Evolutionary conservation across 2,797 vertebrate species (phyloP).

Genomic region (Sylvia borin): DNA sequence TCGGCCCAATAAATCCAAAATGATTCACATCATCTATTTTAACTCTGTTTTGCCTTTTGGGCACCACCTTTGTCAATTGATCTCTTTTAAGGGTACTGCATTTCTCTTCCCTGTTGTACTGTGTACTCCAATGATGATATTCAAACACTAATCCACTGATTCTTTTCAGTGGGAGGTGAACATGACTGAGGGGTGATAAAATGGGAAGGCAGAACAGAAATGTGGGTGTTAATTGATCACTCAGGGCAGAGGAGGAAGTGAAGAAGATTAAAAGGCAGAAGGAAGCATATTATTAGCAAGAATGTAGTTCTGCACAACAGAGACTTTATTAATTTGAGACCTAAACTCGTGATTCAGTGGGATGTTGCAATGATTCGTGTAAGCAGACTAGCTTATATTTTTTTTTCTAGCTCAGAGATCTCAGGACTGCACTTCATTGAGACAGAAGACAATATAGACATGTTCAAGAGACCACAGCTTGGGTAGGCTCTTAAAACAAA

Average conservation of each 20-base stretch:
- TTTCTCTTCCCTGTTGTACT: not conserved
- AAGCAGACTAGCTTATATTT: not conserved
- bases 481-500: not conserved
- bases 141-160: not conserved
- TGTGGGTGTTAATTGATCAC: not conserved
- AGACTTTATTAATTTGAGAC: slow-evolving; percentile 31
- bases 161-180: not conserved
- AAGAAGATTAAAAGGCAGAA: not conserved
- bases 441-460: not conserved
- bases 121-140: not conserved
- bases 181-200: not conserved
- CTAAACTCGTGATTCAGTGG: not conserved
- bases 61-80: slow-evolving; percentile 6
- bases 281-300: slow-evolving; percentile 15
- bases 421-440: not conserved
- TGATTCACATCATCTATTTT: not conserved
- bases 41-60: slow-evolving; percentile 33
- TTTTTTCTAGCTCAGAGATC: slow-evolving; percentile 17
- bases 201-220: not conserved
- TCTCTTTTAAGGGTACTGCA: not conserved
- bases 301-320: not conserved
- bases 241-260: slow-evolving; percentile 2
- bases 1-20: slow-evolving; percentile 42
- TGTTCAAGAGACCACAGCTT: not conserved
- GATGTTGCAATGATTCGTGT: slow-evolving; percentile 6